Conservation (phyloP, 1,140 invertebrate genomes). For the Wiebesia pumilae region DNA sequence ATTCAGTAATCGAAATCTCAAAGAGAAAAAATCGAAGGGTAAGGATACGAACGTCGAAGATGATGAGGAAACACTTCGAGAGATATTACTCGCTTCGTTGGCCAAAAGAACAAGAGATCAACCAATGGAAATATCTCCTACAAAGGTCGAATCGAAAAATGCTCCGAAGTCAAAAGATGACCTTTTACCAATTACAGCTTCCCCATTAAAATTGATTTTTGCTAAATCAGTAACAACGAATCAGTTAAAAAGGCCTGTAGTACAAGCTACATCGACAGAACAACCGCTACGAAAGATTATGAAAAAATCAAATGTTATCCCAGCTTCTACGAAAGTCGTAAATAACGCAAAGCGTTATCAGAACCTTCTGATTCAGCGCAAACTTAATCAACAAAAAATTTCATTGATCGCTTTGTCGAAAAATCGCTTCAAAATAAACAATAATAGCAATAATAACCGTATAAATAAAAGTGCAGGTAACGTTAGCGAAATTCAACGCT, state of each 20-base stretch:
- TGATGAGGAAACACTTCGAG: constrained; percentile 69
- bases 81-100: constrained; percentile 67
- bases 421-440: constrained; percentile 36
- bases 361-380: constrained; percentile 61
- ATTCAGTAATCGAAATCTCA: not conserved
- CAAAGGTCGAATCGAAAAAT: not conserved
- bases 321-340: constrained; percentile 64
- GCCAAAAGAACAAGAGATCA: constrained; percentile 57
- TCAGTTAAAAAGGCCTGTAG: not conserved
- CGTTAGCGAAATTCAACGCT: constrained; percentile 38
- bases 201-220: not conserved
- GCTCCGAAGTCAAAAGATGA: not conserved
- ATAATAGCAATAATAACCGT: not conserved
- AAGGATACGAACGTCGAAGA: constrained; percentile 67
- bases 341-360: constrained; percentile 67
- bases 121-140: not conserved
- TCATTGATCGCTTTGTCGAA: constrained; percentile 32
- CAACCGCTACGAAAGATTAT: constrained; percentile 57
- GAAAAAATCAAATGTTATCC: constrained; percentile 57
- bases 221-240: not conserved
- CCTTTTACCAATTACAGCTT: not conserved
- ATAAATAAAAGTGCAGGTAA: not conserved
- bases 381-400: constrained; percentile 62
- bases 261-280: not conserved
- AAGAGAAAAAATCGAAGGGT: not conserved